Evolutionary conservation across 2,797 vertebrate genomes (phyloP), one percentile per base, ranked within the genome.

Genomic region (Pelochelys cantorii): DNA sequence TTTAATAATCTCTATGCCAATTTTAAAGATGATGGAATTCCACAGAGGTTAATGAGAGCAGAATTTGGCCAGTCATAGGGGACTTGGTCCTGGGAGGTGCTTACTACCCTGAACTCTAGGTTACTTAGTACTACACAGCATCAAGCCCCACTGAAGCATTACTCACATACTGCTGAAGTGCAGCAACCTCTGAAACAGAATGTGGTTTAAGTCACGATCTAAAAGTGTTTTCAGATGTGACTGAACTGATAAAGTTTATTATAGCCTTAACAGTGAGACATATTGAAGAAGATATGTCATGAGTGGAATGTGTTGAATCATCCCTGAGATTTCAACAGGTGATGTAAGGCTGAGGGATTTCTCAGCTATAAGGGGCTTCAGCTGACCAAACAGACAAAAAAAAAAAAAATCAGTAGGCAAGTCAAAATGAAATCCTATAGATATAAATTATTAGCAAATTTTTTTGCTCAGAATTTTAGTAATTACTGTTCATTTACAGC

Each of bases 181-280:
- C 7, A 79, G 8, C 68, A 5, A 83, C 65, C 83, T 87, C 75
- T 80, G 54, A 77, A 83, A 92, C 83, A 94, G 57, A 29, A 59
- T 52, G 48, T 86, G 84, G 94, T 90, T 93, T 93, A 84, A 95
- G 96, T 81, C 34, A 75, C 92, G 57, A 86, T 79, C 91, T 86
- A 82, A 91, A 22, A 92, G 42, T 54, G 83, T 42, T 52, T 93
- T 85, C 75, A 93, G 85, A 77, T 85, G 78, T 87, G 10, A 90
- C 34, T 83, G 83, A 88, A 81, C 10, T 86, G 90, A 65, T 79
- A 85, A 81, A 53, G 89, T 86, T 86, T 94, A 87, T 88, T 57
- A 74, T 84, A 95, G 82, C 93, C 82, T 94, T 94, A 89, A 62
- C 74, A 94, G 87, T 82, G 85, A 94, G 22, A 77, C 93, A 1